Evolutionary conservation across 1,140 invertebrate species (phyloP), one percentile per base, ranked within the genome.

Genomic region (Cydia splendana): DNA sequence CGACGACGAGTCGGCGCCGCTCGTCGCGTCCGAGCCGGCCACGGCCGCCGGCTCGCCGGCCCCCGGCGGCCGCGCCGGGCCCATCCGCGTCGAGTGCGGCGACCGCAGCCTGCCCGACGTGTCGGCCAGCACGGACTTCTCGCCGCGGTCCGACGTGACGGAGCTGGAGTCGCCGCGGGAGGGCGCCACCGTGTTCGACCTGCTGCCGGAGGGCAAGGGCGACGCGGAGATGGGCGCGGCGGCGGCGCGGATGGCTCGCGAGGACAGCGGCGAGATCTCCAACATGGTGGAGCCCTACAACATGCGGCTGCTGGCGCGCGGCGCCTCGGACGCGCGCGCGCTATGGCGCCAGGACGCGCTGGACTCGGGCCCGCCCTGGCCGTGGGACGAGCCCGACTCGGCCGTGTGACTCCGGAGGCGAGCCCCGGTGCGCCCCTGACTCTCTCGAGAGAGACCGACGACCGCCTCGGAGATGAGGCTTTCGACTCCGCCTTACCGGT

Each of bases 1-100:
- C 83, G 95, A 95, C 80, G 95, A 95, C 80, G 95, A 96, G 82
- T 95, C 94, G 0, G 95, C 95, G 12, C 95, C 95, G 28, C 89
- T 95, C 6, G 95, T 95, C 7, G 83, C 82, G 20, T 71, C 76
- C 65, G 42, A 45, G 76, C 80, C 76, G 80, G 76, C 76, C 42
- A 45, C 42, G 20, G 74, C 76, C 65, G 76, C 80, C 76, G 80
- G 77, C 75, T 67, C 65, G 65, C 65, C 65, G 24, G 82, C 82
- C n/a, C 83, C 86, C 2, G 45, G 45, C 45, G 45, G 12, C 12
- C 45, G 45, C 45, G 45, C 45, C 28, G 77, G 79, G 20, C 71
- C 76, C 67, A 73, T 82, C 75, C 79, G 77, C 75, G 81, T 81
- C 12, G 80, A 83, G 57, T 80, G 79, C 77, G 77, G 76, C 53